phyloP scores from a whole-genome alignment of 2,888 invertebrate genomes.

The Sminthurinus aureus region DNA sequence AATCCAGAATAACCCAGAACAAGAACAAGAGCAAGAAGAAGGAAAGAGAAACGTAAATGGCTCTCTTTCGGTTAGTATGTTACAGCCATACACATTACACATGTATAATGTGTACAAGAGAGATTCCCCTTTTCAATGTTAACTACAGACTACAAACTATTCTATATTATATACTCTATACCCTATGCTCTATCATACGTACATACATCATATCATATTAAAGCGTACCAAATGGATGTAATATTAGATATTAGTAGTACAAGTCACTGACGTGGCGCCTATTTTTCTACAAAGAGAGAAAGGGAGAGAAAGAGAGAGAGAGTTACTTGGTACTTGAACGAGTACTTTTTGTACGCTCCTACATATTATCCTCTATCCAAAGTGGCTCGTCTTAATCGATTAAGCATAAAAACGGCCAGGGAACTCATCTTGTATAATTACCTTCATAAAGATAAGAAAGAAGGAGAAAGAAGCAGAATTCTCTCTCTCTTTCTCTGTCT shows the following conservation, averaged over 20 bases:
- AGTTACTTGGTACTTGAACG: not conserved
- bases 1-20: not conserved
- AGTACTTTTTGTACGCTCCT: constrained; percentile 11
- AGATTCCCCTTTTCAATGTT: not conserved
- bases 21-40: not conserved
- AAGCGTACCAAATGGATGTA: not conserved
- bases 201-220: too few species aligned
- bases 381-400: constrained; percentile 49
- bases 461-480: not conserved
- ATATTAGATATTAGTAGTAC: not conserved
- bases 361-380: constrained; percentile 19
- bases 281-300: constrained; percentile 8
- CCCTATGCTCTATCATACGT: too few species aligned
- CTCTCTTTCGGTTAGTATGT: constrained; percentile 17
- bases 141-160: too few species aligned
- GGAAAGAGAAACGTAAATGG: constrained; percentile 8
- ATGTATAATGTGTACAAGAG: not conserved
- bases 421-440: constrained; percentile 53
- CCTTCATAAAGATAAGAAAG: constrained; percentile 54
- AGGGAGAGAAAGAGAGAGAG: not conserved
- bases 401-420: constrained; percentile 52
- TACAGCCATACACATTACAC: not conserved
- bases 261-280: constrained; percentile 9
- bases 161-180: too few species aligned
- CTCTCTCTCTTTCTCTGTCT: not conserved